Evolutionary conservation across 2,113 vertebrate genomes (phyloP), one percentile per base, ranked within the genome.

Genomic region (Brachyhypopomus gauderio): DNA sequence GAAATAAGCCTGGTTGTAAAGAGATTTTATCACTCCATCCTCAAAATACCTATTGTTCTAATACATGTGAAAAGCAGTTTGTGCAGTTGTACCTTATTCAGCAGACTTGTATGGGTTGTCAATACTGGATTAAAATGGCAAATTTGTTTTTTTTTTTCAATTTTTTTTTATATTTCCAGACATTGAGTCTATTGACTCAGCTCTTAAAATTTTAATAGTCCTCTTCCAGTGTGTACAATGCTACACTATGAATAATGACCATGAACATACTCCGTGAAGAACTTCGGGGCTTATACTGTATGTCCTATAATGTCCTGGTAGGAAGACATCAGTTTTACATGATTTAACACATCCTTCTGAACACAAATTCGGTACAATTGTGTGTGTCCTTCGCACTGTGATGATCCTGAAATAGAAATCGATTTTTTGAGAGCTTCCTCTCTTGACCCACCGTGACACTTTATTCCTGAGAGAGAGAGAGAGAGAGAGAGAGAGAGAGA

Each of bases 401-500:
- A 70, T 60, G 23, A 20, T 19, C 27, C 34, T 60, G 2, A 8
- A 76, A 9, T 63, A 6, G 16, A 70, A 22, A 22, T 36, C 30
- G 64, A 58, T 16, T 12, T 70, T 41, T 17, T 22, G 27, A 55
- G 34, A 0, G 55, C 22, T 69, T 30, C 77, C 67, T 22, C 11
- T 7, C 30, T 69, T 78, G 45, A 77, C 62, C 62, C 16, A 36
- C 25, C 11, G 30, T 30, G 67, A 62, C 45, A 52, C 8, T 52
- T 52, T 11, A 11, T 52, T 12, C 12, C 12, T 11, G 0, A 12
- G 41, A 56, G 52, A 34, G 34, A 60, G 14, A 20, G 25, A 52
- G 52, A 59, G 34, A 34, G 74, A 55, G 59, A 58, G 81, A 88
- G 78, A 41, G 66, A 41, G 66, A 41, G 66, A 41, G 34, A 41